These are phyloP conservation scores for Tridacna crocea DNA, from an alignment of 2,888 invertebrate species.

Conservation along the genomic window DNA sequence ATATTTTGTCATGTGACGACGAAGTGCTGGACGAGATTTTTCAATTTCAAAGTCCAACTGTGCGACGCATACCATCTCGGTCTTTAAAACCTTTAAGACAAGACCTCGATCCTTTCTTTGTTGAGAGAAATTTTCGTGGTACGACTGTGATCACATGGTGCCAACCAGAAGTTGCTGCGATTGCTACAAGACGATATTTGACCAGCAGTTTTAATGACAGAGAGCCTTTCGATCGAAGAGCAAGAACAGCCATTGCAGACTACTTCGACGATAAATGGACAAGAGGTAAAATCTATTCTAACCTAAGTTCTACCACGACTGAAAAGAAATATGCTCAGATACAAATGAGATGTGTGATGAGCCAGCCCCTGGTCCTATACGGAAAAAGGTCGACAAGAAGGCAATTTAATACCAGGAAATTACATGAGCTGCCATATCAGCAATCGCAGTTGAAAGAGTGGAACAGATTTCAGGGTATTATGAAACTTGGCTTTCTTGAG, in stretches of 20 bases:
- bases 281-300: slow-evolving; percentile 57
- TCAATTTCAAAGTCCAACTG: slow-evolving; percentile 71
- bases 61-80: slow-evolving; percentile 73
- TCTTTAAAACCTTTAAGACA: slow-evolving; percentile 70
- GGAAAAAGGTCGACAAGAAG: slow-evolving; percentile 36
- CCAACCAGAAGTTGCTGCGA: slow-evolving; percentile 74
- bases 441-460: slow-evolving; percentile 85
- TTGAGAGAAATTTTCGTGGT: slow-evolving; percentile 68
- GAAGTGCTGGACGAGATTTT: slow-evolving; percentile 69
- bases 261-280: slow-evolving; percentile 77
- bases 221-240: slow-evolving; percentile 42
- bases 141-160: slow-evolving; percentile 73
- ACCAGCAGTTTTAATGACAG: slow-evolving; percentile 23
- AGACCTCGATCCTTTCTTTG: slow-evolving; percentile 68
- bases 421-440: slow-evolving; percentile 78
- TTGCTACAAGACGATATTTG: slow-evolving; percentile 65
- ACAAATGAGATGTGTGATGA: slow-evolving; percentile 72
- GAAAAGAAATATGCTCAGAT: slow-evolving; percentile 61
- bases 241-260: slow-evolving; percentile 74
- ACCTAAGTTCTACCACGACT: slow-evolving; percentile 55
- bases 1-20: slow-evolving; percentile 75
- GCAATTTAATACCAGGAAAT: slow-evolving; percentile 71
- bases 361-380: slow-evolving; percentile 71
- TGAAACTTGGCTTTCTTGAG: slow-evolving; percentile 29
- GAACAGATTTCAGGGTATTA: slow-evolving; percentile 83